Base-by-base conservation (phyloP, 2,888 invertebrate species). In the Hydroisotoma schaefferi region DNA sequence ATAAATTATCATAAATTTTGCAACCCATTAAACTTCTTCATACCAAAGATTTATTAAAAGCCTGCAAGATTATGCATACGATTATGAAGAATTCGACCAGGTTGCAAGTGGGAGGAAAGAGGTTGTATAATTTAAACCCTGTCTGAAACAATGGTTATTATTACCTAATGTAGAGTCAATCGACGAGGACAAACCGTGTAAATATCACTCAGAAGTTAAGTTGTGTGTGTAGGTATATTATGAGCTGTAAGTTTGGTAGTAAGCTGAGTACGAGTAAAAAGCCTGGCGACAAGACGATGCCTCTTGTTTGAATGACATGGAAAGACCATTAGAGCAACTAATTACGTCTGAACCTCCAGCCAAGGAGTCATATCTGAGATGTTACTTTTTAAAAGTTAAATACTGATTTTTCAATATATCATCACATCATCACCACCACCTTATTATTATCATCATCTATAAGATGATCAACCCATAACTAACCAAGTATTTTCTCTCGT, bases 251-350 rank as follows among this genome's bases (percentile, higher is more conserved):
- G 29, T 55, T 28, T 55, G 26, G 27, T 20, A 57, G 38, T 20
- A 10, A 43, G 10, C 43, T n/a, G n/a, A n/a, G 40, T 48, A 37
- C 37, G 55, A 57, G 63, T 66, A 69, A 67, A 67, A 67, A 65
- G 60, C 54, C 55, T 71, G 73, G 70, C 73, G 71, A 70, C 71
- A 68, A 56, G 66, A 58, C 60, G 68, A 70, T 69, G 67, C 69
- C 61, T 63, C 68, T 68, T 67, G 61, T 67, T 65, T 66, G 59
- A 67, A 66, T 70, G 71, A 73, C 73, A 73, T 68, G 73, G 63
- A 73, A 73, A 73, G 63, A 71, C 73, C 71, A 73, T 73, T 73
- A 73, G 70, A 63, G 59, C 71, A 71, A 69, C 73, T 73, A 73
- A 71, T 73, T 44, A 59, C 55, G 59, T 53, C 59, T 25, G 25